These are phyloP conservation scores for Furcula furcula DNA, from an alignment of 2,888 invertebrate genomes.

Conservation along the genomic window DNA sequence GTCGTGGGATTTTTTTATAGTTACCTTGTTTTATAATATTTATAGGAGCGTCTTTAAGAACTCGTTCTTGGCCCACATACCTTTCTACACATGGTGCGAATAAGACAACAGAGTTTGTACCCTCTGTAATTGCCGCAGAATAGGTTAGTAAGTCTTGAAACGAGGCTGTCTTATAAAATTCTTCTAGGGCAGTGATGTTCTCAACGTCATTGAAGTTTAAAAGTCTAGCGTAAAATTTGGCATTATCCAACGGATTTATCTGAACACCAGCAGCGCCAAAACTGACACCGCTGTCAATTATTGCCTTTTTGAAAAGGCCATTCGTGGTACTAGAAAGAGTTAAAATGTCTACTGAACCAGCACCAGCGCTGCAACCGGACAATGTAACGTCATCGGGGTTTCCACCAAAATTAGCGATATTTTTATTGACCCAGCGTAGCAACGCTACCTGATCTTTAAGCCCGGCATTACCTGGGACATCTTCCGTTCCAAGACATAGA, in stretches of 20 bases:
- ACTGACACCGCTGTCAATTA: constrained; percentile 48
- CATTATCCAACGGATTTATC: constrained; percentile 44
- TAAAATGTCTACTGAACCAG: constrained; percentile 46
- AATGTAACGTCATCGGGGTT: constrained; percentile 57
- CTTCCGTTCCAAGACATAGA: constrained; percentile 53
- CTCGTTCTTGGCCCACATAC: constrained; percentile 27
- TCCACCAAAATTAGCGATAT: constrained; percentile 55
- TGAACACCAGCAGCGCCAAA: constrained; percentile 39
- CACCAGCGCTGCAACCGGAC: constrained; percentile 52
- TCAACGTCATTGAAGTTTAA: constrained; percentile 38
- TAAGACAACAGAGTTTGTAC: constrained; percentile 13
- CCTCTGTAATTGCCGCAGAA: constrained; percentile 2
- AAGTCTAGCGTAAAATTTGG: constrained; percentile 41
- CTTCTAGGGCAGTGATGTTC: constrained; percentile 41
- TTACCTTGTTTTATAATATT: constrained; percentile 19
- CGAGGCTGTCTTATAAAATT: constrained; percentile 45
- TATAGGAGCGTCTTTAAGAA: constrained; percentile 21
- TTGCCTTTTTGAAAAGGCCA: constrained; percentile 51
- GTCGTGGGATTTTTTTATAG: constrained; percentile 22
- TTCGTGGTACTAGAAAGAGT: constrained; percentile 44
- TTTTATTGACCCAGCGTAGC: constrained; percentile 48
- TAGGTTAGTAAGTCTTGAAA: constrained; percentile 29
- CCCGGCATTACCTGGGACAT: constrained; percentile 58
- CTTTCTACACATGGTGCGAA: constrained; percentile 43
- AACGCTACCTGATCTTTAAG: constrained; percentile 60